phyloP scores from a whole-genome alignment of 1,140 invertebrate species.

The Caerostris darwini region DNA sequence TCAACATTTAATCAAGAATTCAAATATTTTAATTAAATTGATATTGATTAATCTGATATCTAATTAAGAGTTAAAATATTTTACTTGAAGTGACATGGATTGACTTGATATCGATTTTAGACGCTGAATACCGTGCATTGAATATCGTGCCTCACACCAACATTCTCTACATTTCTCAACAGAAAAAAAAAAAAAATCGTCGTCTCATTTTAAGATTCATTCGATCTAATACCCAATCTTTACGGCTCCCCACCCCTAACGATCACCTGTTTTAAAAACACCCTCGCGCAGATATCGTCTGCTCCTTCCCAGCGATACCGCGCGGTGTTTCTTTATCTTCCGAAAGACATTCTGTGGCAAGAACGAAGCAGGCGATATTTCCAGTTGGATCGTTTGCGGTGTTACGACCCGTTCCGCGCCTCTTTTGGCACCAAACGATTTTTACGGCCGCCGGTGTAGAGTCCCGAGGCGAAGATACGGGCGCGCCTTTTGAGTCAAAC shows the following conservation, averaged over 20 bases:
- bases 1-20: too few species aligned
- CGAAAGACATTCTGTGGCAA: not conserved
- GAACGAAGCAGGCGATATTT: not conserved
- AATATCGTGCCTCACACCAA: too few species aligned
- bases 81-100: too few species aligned
- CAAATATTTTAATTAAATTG: too few species aligned
- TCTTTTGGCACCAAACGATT: constrained; percentile 28
- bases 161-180: not conserved
- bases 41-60: too few species aligned
- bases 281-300: not conserved
- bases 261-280: constrained; percentile 33
- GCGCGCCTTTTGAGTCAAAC: not conserved
- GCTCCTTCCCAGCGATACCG: not conserved
- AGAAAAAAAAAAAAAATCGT: not conserved
- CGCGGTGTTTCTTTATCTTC: not conserved
- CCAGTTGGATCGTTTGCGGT: constrained; percentile 8
- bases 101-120: too few species aligned
- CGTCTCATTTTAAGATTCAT: not conserved
- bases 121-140: too few species aligned
- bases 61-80: too few species aligned
- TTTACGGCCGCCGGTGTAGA: constrained; percentile 9
- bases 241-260: not conserved
- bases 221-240: not conserved
- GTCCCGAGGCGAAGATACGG: constrained; percentile 48
- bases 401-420: constrained; percentile 17